phyloP scores from a whole-genome alignment of 2,888 invertebrate genomes.

The Nephrotoma guestfalica region DNA sequence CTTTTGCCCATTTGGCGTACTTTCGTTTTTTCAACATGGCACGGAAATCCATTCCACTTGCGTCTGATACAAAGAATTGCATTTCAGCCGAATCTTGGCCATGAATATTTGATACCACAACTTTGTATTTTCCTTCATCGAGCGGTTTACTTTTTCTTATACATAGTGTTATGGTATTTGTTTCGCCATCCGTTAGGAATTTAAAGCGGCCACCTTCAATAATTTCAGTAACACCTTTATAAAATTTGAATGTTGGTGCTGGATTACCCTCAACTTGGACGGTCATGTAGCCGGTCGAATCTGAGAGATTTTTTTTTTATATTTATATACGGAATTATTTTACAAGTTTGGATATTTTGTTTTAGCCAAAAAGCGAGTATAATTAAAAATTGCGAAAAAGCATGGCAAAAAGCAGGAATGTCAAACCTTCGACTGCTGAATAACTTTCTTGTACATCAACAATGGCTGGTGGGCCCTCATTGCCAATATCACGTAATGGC shows the following conservation, averaged over 20 bases:
- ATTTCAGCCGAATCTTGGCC: slow-evolving; percentile 94
- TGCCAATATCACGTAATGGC: slow-evolving; percentile 66
- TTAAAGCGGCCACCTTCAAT: slow-evolving; percentile 93
- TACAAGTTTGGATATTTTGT: not conserved
- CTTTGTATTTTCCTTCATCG: slow-evolving; percentile 93
- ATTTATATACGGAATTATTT: not conserved
- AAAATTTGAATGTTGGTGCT: slow-evolving; percentile 88
- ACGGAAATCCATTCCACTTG: slow-evolving; percentile 98
- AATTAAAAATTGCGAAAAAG: not conserved
- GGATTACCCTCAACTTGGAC: slow-evolving; percentile 90
- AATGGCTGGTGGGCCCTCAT: slow-evolving; percentile 75
- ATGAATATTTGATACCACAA: slow-evolving; percentile 82
- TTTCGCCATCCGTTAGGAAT: slow-evolving; percentile 86
- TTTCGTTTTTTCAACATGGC: slow-evolving; percentile 93
- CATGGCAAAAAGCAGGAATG: not conserved
- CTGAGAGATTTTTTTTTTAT: slow-evolving; percentile 33
- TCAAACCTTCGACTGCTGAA: slow-evolving; percentile 84
- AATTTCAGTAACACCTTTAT: slow-evolving; percentile 85
- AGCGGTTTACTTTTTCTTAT: slow-evolving; percentile 92
- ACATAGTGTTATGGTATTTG: slow-evolving; percentile 81
- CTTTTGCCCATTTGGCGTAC: slow-evolving; percentile 85
- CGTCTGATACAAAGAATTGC: slow-evolving; percentile 92
- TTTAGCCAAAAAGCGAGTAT: not conserved
- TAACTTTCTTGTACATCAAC: slow-evolving; percentile 90
- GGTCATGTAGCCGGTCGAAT: slow-evolving; percentile 84